Conservation (phyloP, 2,888 invertebrate genomes). For the Acleris literana region DNA sequence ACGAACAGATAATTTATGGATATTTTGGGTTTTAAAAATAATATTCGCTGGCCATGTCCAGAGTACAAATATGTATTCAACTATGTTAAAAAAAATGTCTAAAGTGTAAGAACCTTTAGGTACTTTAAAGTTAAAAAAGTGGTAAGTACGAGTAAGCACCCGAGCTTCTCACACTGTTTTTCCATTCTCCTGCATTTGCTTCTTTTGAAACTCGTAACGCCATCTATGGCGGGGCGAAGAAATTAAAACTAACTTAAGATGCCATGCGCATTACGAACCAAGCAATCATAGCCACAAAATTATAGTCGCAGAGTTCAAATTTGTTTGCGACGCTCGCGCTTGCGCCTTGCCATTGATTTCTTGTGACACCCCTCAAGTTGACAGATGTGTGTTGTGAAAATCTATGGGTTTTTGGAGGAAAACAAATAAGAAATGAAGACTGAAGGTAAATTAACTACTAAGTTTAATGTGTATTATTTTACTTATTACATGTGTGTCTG, state of each 20-base stretch:
- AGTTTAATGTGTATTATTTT: neutral
- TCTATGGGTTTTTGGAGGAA: slow-evolving; percentile 30
- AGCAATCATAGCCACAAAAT: slow-evolving; percentile 32
- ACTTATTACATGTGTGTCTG: neutral
- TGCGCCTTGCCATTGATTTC: slow-evolving; percentile 75
- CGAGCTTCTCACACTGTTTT: no score
- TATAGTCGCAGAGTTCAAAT: slow-evolving; percentile 36
- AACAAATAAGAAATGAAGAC: slow-evolving; percentile 57
- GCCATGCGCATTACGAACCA: slow-evolving; percentile 60
- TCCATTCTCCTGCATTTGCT: slow-evolving; percentile 4
- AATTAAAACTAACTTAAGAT: slow-evolving; percentile 38
- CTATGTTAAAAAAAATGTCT: no score
- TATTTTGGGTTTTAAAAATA: no score
- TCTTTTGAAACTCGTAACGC: slow-evolving; percentile 42
- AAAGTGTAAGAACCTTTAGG: no score
- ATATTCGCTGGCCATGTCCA: no score
- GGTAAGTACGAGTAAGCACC: no score
- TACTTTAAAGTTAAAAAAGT: no score
- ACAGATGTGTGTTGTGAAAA: slow-evolving; percentile 48
- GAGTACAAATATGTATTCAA: no score
- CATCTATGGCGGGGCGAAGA: slow-evolving; percentile 49
- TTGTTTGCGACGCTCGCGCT: slow-evolving; percentile 52
- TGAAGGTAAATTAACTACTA: slow-evolving; percentile 53
- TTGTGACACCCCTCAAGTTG: slow-evolving; percentile 54
- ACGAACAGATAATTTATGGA: no score